A percentile compares a stretch with the other conserved stretches of the same genome.
Evolutionary conservation across 2,888 invertebrate species (phyloP).

Genomic region (Drosophila paracracens): DNA sequence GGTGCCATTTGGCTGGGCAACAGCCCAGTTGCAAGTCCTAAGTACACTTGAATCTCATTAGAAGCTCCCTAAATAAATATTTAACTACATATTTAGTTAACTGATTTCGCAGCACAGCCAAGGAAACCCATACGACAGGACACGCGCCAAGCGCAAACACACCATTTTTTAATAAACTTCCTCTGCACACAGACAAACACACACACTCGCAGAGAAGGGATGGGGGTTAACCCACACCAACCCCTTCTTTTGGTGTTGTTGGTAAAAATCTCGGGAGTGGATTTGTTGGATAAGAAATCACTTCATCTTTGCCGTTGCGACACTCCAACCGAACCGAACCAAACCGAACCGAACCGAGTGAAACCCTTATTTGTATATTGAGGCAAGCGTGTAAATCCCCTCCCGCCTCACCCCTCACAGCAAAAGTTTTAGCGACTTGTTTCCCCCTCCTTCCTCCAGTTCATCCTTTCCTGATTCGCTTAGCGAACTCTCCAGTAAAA

Average conservation of each 20-base stretch:
- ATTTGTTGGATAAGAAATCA: conserved; percentile 80
- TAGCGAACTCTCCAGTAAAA: conserved; percentile 55
- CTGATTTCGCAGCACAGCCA: conserved; percentile 63
- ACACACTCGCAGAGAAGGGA: conserved; percentile 10
- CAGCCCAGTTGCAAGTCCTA: conserved; percentile 12
- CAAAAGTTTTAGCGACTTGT: conserved; percentile 17
- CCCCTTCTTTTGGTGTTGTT: conserved; percentile 51
- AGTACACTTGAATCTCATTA: conserved; percentile 74
- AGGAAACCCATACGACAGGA: conserved; percentile 49
- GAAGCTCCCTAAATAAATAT: conserved; percentile 72
- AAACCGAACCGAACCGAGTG: conserved; percentile 19
- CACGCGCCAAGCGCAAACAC: conserved; percentile 78
- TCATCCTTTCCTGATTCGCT: conserved; percentile 67
- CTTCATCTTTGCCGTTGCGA: conserved; percentile 69
- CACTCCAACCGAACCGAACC: conserved; percentile 37
- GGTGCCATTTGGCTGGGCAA: conserved; percentile 33
- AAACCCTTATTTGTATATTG: conserved; percentile 81
- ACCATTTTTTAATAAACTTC: conserved; percentile 79
- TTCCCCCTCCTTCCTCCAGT: conserved; percentile 8
- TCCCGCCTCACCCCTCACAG: conserved; percentile 24
- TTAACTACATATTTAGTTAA: conserved; percentile 75
- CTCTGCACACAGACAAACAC: conserved; percentile 35
- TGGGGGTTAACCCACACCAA: conserved; percentile 40
- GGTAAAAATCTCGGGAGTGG: conserved; percentile 56
- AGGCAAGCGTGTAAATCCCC: conserved; percentile 79